phyloP scores from a whole-genome alignment of 1,140 invertebrate species.

The Rhopalosiphum padi region DNA sequence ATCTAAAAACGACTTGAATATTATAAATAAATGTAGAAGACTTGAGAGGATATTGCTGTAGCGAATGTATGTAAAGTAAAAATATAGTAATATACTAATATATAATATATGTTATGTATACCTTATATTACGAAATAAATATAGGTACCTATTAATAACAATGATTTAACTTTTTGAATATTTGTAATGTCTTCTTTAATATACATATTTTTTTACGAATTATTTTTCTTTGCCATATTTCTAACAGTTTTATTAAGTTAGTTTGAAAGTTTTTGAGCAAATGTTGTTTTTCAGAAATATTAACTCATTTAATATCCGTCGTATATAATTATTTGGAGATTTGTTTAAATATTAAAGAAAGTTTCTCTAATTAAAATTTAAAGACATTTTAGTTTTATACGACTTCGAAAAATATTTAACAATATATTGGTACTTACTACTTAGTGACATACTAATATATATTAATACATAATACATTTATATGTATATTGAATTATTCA shows the following conservation, averaged over 20 bases:
- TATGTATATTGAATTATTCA: background rate
- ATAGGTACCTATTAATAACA: background rate
- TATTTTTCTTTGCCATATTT: background rate
- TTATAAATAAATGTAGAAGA: background rate
- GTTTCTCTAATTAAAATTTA: background rate
- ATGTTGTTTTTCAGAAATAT: background rate
- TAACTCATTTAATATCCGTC: background rate
- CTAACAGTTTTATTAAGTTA: background rate
- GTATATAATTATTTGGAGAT: background rate
- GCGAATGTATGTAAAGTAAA: background rate
- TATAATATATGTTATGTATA: no score
- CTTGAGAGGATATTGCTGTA: background rate
- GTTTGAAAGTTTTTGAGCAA: background rate
- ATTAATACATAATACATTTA: no score
- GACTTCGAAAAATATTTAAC: no score
- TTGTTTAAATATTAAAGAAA: background rate
- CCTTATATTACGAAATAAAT: background rate
- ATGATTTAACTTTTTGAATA: background rate
- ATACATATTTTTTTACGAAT: background rate
- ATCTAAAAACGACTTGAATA: background rate
- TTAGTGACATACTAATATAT: background rate
- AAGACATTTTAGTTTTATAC: background rate
- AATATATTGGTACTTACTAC: background rate
- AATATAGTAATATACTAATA: background rate
- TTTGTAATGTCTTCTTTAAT: background rate